These are phyloP conservation scores for Cheilosia scutellata DNA, from an alignment of 2,888 invertebrate species.

Conservation along the genomic window DNA sequence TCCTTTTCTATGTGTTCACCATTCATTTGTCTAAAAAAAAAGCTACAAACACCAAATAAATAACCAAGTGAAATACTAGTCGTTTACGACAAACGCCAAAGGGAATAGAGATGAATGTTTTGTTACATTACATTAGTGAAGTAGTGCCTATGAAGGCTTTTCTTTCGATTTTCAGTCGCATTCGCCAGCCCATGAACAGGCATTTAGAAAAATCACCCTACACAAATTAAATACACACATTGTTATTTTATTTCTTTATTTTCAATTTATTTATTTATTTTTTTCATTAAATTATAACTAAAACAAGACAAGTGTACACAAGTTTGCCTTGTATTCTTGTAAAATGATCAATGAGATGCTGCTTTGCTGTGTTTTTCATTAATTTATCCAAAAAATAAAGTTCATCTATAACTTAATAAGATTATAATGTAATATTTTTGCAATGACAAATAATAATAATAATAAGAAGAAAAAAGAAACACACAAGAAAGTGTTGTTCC, in stretches of 20 bases:
- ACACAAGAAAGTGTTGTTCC: conserved; percentile 5
- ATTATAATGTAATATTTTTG: conserved; percentile 49
- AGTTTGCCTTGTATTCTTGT: conserved; percentile 66
- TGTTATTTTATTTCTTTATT: conserved; percentile 21
- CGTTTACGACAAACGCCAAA: no score
- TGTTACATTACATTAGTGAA: no score
- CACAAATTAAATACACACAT: neutral
- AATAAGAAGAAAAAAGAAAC: conserved; percentile 32
- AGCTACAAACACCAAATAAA: no score
- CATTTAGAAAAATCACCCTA: no score
- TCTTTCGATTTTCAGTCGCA: no score
- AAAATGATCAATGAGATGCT: conserved; percentile 69
- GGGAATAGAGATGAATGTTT: no score
- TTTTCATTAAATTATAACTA: conserved; percentile 60
- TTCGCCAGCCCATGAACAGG: no score
- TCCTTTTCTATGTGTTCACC: no score
- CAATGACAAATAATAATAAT: conserved; percentile 48
- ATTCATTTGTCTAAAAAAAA: no score
- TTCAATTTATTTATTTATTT: conserved; percentile 59
- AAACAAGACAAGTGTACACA: conserved; percentile 67
- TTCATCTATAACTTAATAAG: conserved; percentile 53
- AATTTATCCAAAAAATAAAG: conserved; percentile 46
- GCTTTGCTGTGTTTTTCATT: conserved; percentile 27
- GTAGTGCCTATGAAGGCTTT: no score
- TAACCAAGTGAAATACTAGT: no score